Base-by-base conservation (phyloP, 2,888 invertebrate species). In the Phymatocera aterrima region DNA sequence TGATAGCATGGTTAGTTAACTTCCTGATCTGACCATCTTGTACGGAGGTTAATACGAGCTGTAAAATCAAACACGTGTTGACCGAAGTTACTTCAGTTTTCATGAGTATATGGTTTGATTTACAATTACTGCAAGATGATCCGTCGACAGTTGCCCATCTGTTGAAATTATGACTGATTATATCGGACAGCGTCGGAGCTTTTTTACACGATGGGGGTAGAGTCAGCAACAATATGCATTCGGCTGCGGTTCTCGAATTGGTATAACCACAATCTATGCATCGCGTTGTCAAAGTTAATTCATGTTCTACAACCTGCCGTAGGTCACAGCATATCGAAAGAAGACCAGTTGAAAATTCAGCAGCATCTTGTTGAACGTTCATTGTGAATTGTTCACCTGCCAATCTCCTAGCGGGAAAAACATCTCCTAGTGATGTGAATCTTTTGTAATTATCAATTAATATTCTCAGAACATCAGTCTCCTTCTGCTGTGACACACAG, bases 321-420 rank as follows among this genome's bases (percentile, higher is more conserved):
- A 68, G 3, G 4, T 37, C 31, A 43, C 51, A 2, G 5, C 28
- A 78, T 60, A 60, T 43, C 2, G 18, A 12, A 54, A 40, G 70
- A 10, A 79, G 54, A 10, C 51, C 68, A 31, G 15, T 80, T 12
- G 77, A 15, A 77, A 80, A 80, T 48, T 80, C 68, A 15, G 77
- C 37, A 54, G 79, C 72, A 48, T 80, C 79, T 68, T 64, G 79
- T 15, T 75, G 77, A 64, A 79, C 60, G 15, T 21, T 37, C n/a
- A 68, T 18, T 46, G 24, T 68, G 68, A 68, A 68, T 28, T 68
- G 12, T 68, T 68, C 24, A 68, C 68, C 68, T 0, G 68, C 68
- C 43, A 68, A 24, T 46, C 43, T 43, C 43, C 68, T 68, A 1
- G 79, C 28, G 28, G 15, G 10, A 48, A 77, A 24, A n/a, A 43